A percentile compares a stretch with the other conserved stretches of the same genome.
These are phyloP conservation scores for Agrochola circellaris DNA, from an alignment of 2,888 invertebrate genomes.

Conservation along the genomic window DNA sequence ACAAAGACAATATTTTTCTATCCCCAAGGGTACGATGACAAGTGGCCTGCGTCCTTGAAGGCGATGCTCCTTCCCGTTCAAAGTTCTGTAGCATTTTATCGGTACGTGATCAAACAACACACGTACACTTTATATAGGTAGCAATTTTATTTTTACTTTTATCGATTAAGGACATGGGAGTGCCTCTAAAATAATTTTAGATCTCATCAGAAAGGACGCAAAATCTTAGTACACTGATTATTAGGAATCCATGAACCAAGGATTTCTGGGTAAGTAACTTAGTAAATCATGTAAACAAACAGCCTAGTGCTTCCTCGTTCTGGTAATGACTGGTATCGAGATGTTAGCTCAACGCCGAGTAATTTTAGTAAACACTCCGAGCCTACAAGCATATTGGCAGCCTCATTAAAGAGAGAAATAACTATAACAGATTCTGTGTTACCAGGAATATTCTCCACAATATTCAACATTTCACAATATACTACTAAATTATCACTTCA, in stretches of 20 bases:
- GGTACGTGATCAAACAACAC: constrained; percentile 56
- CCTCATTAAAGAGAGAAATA: background rate
- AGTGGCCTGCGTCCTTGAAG: constrained; percentile 48
- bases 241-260: background rate
- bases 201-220: background rate
- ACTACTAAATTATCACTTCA: background rate
- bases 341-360: background rate
- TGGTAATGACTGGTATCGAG: background rate
- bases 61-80: constrained; percentile 29
- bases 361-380: background rate
- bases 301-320: background rate
- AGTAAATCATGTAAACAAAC: background rate
- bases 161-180: constrained; percentile 1
- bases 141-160: constrained; percentile 51
- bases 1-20: constrained; percentile 43
- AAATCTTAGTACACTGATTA: background rate
- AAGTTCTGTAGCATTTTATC: constrained; percentile 53
- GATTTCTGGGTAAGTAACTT: background rate
- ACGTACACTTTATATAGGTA: constrained; percentile 33
- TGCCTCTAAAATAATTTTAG: background rate
- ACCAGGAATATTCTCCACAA: background rate
- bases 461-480: background rate
- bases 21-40: constrained; percentile 42
- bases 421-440: background rate
- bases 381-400: background rate